A percentile compares a stretch with the other conserved stretches of the same genome.
These are phyloP conservation scores for Deilephila porcellus DNA, from an alignment of 2,888 invertebrate species.

Conservation along the genomic window DNA sequence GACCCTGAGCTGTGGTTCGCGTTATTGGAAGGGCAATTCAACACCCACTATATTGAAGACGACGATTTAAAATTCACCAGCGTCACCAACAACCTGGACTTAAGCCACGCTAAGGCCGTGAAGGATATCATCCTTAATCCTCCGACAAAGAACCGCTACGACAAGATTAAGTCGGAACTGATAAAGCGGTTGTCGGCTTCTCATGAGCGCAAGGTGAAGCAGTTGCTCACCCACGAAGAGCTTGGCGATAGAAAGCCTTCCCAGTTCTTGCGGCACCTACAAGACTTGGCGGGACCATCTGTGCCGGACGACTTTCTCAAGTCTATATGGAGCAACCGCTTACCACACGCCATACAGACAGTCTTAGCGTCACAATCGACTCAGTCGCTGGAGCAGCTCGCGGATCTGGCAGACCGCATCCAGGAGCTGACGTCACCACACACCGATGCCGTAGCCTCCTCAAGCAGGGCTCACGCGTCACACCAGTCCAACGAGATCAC, in stretches of 20 bases:
- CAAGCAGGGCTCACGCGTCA: no score
- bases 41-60: background rate
- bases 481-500: no score
- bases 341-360: conserved; percentile 27
- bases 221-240: conserved; percentile 35
- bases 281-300: conserved; percentile 34
- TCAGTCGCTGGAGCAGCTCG: conserved; percentile 21
- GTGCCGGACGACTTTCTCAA: conserved; percentile 37
- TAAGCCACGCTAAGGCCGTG: no score
- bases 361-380: background rate
- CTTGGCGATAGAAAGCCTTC: conserved; percentile 39
- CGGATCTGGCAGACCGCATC: no score
- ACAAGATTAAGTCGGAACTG: no score
- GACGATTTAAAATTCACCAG: background rate
- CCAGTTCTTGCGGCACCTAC: conserved; percentile 36
- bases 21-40: background rate
- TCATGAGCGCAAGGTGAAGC: conserved; percentile 36
- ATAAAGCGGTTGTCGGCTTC: conserved; percentile 38
- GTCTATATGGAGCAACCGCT: conserved; percentile 25
- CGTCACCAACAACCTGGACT: background rate
- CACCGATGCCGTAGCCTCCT: no score
- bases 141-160: no score
- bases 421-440: no score
- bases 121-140: no score
- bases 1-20: background rate